Conservation (phyloP, 1,140 invertebrate genomes). For the Drosophila eugracilis region DNA sequence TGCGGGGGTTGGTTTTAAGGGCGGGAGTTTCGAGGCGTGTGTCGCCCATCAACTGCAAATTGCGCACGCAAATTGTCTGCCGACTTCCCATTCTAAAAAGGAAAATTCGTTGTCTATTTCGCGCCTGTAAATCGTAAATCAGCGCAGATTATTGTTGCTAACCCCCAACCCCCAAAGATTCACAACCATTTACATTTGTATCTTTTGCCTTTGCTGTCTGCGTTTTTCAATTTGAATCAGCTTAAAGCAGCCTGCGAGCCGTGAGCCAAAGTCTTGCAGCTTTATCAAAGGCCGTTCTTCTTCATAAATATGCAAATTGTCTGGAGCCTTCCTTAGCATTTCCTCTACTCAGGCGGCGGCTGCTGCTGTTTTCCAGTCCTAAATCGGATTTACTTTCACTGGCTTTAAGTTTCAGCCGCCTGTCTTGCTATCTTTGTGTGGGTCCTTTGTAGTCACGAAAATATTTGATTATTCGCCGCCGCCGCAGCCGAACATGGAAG, state of each 20-base stretch:
- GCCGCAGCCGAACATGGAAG: slow-evolving; percentile 11
- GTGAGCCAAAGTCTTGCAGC: slow-evolving; percentile 52
- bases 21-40: slow-evolving; percentile 34
- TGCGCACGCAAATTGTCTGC: slow-evolving; percentile 77
- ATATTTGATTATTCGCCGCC: slow-evolving; percentile 72
- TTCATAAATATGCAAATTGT: slow-evolving; percentile 84
- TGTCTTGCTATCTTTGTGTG: slow-evolving; percentile 2
- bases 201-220: slow-evolving; percentile 58
- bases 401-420: slow-evolving; percentile 48
- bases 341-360: slow-evolving; percentile 33
- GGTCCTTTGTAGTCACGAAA: slow-evolving; percentile 49
- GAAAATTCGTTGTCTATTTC: slow-evolving; percentile 69
- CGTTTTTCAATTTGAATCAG: slow-evolving; percentile 79
- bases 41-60: slow-evolving; percentile 77
- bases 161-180: slow-evolving; percentile 5
- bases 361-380: slow-evolving; percentile 38
- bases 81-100: slow-evolving; percentile 28
- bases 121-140: slow-evolving; percentile 82
- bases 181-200: slow-evolving; percentile 77
- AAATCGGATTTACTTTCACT: slow-evolving; percentile 56
- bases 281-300: slow-evolving; percentile 71
- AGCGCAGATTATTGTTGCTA: slow-evolving; percentile 77
- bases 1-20: too few relatives aligned
- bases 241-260: slow-evolving; percentile 65
- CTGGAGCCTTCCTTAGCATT: slow-evolving; percentile 9